Conservation (phyloP, 2,888 invertebrate species). For the Tigriopus californicus region DNA sequence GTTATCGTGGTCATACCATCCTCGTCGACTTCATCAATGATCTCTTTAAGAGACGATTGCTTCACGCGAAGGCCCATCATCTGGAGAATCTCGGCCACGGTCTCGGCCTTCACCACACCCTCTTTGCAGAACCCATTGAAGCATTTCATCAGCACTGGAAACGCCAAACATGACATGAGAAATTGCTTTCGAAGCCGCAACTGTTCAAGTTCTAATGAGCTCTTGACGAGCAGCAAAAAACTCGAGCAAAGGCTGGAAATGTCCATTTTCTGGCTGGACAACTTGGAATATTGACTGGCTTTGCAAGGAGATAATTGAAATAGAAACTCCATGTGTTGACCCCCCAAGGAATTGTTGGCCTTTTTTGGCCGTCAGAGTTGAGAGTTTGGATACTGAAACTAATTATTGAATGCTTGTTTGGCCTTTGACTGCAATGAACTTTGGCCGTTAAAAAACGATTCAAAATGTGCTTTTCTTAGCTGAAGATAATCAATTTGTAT, state of each 20-base stretch:
- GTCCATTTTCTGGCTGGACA: neutral
- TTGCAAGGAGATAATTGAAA: neutral
- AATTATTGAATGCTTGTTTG: too few relatives aligned
- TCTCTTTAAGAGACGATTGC: neutral
- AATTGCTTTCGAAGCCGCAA: too few relatives aligned
- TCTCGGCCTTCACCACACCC: neutral
- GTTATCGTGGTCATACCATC: neutral
- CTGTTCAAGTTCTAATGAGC: neutral
- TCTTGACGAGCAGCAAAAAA: neutral
- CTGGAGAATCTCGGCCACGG: neutral
- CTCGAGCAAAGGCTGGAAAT: neutral
- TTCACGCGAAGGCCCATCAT: slow-evolving; percentile 7
- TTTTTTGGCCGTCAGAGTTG: too few relatives aligned
- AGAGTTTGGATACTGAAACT: too few relatives aligned
- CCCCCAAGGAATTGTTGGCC: too few relatives aligned
- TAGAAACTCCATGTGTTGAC: neutral
- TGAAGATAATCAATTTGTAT: too few relatives aligned
- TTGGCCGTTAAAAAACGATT: too few relatives aligned
- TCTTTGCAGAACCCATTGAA: slow-evolving; percentile 12
- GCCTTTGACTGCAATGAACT: too few relatives aligned
- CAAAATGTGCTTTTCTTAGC: too few relatives aligned
- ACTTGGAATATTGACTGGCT: neutral
- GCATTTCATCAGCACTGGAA: slow-evolving; percentile 7
- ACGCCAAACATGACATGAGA: neutral
- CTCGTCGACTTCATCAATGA: slow-evolving; percentile 10